Base-by-base conservation (phyloP, 2,888 invertebrate species). In the Drosophila borealis region DNA sequence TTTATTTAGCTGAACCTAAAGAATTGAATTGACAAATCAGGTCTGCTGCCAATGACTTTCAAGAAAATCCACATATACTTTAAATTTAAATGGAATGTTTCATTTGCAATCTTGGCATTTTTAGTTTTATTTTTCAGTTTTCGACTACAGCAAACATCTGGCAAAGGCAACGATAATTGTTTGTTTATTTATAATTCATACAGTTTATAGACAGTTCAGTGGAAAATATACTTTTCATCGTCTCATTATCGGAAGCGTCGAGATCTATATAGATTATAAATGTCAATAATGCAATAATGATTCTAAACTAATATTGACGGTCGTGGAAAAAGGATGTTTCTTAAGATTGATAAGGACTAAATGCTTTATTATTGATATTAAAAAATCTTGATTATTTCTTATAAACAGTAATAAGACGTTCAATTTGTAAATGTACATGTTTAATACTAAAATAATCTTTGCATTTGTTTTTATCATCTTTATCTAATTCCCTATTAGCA, bases 161-260 rank as follows among this genome's bases (percentile, higher is more conserved):
- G 4, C 17, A 64, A 45, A 25, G 4, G 17, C 19, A 46, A 17
- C 42, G 42, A 70, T 29, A 8, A 29, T 17, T 56, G 2, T 37
- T 10, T 74, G 29, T 74, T 75, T 74, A 41, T 48, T 69, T 61
- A 41, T 41, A 51, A 48, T 33, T 49, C 19, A 10, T 9, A 19
- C 13, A 41, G 19, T 11, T 36, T 21, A 41, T 42, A 17, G 9
- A 37, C 44, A 39, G n/a, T 50, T 55, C 14, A 25, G 14, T 50
- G 21, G 19, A 11, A 44, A 56, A 25, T 44, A 11, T 17, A 21
- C 19, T 55, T 67, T 55, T 48, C 53, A 17, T 36, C 62, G 14
- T 63, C 45, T 14, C 41, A 55, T 48, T 48, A 64, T 62, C 63
- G 14, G 17, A 21, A 25, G 11, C 6, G 44, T 11, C 36, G 10